phyloP scores from a whole-genome alignment of 2,888 invertebrate genomes.

The Drosophila crucigera region DNA sequence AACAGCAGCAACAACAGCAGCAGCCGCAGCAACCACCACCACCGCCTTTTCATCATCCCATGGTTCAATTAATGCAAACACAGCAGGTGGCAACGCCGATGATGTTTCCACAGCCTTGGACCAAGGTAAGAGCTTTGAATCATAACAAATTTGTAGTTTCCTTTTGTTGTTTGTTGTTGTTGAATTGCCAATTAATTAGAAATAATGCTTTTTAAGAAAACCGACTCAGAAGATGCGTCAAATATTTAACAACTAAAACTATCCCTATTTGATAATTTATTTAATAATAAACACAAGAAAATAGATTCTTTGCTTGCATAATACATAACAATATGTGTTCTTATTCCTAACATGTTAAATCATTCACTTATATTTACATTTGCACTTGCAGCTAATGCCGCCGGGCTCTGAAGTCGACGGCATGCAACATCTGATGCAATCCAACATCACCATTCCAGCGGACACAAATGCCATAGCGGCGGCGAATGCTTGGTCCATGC shows the following conservation, averaged over 20 bases:
- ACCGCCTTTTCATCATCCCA: slow-evolving; percentile 64
- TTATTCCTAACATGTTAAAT: neutral
- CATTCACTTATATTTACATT: neutral
- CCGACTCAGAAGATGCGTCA: neutral
- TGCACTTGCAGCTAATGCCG: slow-evolving; percentile 76
- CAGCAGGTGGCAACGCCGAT: slow-evolving; percentile 81
- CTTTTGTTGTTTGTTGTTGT: neutral
- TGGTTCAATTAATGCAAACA: slow-evolving; percentile 78
- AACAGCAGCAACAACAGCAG: slow-evolving; percentile 41
- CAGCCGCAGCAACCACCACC: slow-evolving; percentile 34
- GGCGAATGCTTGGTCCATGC: slow-evolving; percentile 75
- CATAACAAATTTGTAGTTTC: neutral
- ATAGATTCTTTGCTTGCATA: neutral
- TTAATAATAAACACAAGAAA: neutral
- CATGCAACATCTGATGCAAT: slow-evolving; percentile 83
- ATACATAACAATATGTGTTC: neutral
- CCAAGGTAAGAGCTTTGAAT: slow-evolving; percentile 73
- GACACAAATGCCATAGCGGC: slow-evolving; percentile 76
- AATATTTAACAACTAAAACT: neutral
- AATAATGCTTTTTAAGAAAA: neutral
- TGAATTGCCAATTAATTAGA: neutral
- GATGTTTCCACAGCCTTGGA: slow-evolving; percentile 81
- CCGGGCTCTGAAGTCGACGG: slow-evolving; percentile 82
- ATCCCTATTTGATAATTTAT: neutral
- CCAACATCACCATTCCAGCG: slow-evolving; percentile 85